A percentile compares a stretch with the other conserved stretches of the same genome.
Evolutionary conservation across 2,113 vertebrate species (phyloP).

Genomic region (Bos javanicus): DNA sequence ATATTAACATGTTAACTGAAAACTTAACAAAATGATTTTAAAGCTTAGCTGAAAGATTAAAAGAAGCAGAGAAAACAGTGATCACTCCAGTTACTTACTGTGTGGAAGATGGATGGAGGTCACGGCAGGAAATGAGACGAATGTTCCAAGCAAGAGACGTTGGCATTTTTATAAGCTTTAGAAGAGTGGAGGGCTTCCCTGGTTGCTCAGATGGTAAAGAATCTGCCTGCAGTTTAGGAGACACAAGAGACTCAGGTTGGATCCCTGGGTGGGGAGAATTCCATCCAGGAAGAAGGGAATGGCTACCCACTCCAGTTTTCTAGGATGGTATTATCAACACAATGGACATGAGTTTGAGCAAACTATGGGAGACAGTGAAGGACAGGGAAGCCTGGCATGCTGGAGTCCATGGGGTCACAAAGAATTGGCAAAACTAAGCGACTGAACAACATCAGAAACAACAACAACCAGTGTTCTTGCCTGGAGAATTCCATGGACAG

Average conservation of each 20-base stretch:
- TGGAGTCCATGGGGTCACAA: neutral
- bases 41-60: neutral
- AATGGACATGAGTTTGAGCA: neutral
- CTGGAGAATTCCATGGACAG: neutral
- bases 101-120: neutral
- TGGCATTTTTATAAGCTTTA: neutral
- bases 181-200: neutral
- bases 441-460: neutral
- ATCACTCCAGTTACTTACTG: neutral
- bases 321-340: neutral
- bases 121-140: neutral
- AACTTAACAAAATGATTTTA: neutral
- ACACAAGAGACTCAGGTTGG: neutral
- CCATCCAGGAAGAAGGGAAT: neutral
- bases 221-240: neutral
- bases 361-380: neutral
- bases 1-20: neutral
- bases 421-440: neutral
- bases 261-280: neutral
- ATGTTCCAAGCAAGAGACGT: neutral
- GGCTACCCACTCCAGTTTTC: neutral
- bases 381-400: neutral
- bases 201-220: neutral
- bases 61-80: neutral
- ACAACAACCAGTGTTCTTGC: neutral